Evolutionary conservation across 2,113 vertebrate genomes (phyloP).

Genomic region (Melanerpes aurifrons): DNA sequence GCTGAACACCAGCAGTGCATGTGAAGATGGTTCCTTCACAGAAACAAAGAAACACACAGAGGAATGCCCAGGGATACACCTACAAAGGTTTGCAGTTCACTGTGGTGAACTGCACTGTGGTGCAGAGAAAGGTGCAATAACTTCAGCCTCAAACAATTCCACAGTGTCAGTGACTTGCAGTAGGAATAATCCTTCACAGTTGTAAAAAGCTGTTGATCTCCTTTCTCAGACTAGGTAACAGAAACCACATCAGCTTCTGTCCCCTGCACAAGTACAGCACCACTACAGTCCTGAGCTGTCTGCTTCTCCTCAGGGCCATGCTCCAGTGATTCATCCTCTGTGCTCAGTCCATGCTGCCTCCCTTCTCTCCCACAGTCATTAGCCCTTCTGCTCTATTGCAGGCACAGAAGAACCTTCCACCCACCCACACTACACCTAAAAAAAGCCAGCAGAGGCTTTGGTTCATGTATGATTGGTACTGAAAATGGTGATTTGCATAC

Average conservation of each 20-base stretch:
- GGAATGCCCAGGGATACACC: not conserved
- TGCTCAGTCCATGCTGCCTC: not conserved
- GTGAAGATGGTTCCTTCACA: not conserved
- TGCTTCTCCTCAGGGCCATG: not conserved
- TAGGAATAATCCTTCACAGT: not conserved
- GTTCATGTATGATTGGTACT: not conserved
- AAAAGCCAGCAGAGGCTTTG: not conserved
- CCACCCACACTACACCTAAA: not conserved
- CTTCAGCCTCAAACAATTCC: not conserved
- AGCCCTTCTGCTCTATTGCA: not conserved
- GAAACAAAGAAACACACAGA: not conserved
- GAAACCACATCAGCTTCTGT: not conserved
- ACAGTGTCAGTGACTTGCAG: not conserved
- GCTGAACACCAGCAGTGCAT: not conserved
- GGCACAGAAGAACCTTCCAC: not conserved
- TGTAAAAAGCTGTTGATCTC: not conserved
- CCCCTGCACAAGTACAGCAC: not conserved
- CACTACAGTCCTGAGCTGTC: not conserved
- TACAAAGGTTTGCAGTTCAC: not conserved
- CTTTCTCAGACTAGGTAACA: not conserved
- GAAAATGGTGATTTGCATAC: not conserved
- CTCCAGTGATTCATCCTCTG: not conserved
- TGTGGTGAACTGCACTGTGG: not conserved
- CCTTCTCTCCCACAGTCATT: not conserved
- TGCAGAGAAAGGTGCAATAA: not conserved